These are phyloP conservation scores for Alethe castanea DNA, from an alignment of 2,113 vertebrate genomes.

Conservation along the genomic window DNA sequence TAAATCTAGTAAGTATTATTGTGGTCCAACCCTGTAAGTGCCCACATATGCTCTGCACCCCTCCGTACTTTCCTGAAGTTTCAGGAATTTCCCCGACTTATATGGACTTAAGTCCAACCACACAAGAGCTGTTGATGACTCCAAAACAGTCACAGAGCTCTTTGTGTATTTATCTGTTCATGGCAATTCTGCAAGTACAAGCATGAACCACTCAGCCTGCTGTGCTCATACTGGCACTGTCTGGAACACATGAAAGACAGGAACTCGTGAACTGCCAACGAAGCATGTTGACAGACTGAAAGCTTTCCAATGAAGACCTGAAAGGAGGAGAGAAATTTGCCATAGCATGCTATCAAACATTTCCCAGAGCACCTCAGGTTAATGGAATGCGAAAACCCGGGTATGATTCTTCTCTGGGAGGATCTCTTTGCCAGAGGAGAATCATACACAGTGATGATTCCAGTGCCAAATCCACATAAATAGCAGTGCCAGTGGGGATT, in stretches of 20 bases:
- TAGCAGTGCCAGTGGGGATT: background rate
- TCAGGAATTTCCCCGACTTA: background rate
- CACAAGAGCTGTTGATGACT: background rate
- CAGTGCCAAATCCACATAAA: background rate
- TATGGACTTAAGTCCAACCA: fast-evolving
- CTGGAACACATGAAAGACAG: background rate
- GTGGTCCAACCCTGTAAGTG: too few species aligned
- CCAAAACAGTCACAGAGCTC: background rate
- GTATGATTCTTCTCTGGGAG: background rate
- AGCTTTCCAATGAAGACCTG: background rate
- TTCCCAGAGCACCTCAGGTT: background rate
- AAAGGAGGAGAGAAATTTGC: background rate
- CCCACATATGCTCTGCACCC: fast-evolving
- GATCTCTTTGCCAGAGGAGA: background rate
- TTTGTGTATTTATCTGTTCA: background rate
- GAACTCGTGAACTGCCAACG: background rate
- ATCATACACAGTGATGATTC: background rate
- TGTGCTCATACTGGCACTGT: background rate
- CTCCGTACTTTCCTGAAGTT: fast-evolving
- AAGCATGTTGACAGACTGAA: background rate
- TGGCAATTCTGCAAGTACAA: background rate
- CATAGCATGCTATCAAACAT: background rate
- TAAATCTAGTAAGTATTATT: background rate
- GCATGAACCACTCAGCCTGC: background rate
- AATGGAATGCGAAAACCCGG: background rate